Percentiles rank a stretch among this genome's conserved stretches.
These are phyloP conservation scores for Arion vulgaris DNA, from an alignment of 1,140 invertebrate genomes.

Conservation along the genomic window DNA sequence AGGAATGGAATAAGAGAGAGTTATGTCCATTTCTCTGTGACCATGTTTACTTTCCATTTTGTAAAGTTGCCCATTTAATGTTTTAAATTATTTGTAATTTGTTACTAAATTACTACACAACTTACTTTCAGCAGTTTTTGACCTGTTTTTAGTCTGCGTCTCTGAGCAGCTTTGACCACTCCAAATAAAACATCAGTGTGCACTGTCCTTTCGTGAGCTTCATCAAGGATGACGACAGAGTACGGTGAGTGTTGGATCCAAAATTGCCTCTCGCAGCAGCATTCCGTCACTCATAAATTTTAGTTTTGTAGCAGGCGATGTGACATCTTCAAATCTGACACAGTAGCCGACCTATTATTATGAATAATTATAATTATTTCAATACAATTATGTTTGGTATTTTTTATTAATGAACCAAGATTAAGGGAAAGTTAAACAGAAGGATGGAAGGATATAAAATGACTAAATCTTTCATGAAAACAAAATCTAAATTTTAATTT, in stretches of 20 bases:
- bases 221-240: conserved; percentile 92
- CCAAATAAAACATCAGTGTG: conserved; percentile 94
- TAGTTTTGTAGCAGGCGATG: conserved; percentile 83
- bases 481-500: too few relatives aligned
- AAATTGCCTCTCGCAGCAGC: conserved; percentile 90
- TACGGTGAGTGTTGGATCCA: conserved; percentile 78
- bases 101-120: not conserved
- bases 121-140: conserved; percentile 62
- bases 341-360: conserved; percentile 85
- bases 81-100: too few relatives aligned
- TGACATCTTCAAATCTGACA: conserved; percentile 92
- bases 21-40: too few relatives aligned
- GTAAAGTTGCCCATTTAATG: too few relatives aligned
- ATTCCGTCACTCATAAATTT: conserved; percentile 95
- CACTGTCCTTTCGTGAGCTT: conserved; percentile 97
- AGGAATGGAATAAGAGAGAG: too few relatives aligned
- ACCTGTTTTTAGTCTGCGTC: conserved; percentile 52
- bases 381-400: not conserved
- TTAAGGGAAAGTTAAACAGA: not conserved
- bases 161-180: conserved; percentile 79
- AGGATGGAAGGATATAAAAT: too few relatives aligned
- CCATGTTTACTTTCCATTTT: too few relatives aligned
- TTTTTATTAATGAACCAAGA: not conserved
- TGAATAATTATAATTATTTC: too few relatives aligned
- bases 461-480: too few relatives aligned